Conservation (phyloP, 2,888 invertebrate species). For the Mylabris sibirica region DNA sequence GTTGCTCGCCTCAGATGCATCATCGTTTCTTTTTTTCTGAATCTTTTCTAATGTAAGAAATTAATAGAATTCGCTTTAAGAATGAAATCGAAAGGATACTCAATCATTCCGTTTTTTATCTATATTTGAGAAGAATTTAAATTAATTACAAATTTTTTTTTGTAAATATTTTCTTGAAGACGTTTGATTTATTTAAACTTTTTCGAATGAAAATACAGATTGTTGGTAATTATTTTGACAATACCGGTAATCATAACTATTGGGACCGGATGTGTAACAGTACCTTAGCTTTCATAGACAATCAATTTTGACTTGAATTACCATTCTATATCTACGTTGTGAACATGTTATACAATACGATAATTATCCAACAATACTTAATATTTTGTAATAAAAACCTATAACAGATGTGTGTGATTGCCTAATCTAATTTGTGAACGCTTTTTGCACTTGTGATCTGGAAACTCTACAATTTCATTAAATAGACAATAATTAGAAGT, state of each 20-base stretch:
- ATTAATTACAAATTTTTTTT: not conserved
- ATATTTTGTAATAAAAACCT: not conserved
- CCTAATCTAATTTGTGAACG: not conserved
- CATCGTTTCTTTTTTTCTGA: not conserved
- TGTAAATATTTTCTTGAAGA: not conserved
- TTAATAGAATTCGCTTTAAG: not conserved
- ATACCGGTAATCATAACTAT: not conserved
- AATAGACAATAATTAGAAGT: not conserved
- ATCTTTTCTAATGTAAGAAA: not conserved
- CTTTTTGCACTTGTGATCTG: not conserved
- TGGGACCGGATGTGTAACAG: not conserved
- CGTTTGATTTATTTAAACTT: no score
- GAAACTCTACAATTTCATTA: not conserved
- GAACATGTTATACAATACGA: not conserved
- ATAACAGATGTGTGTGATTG: not conserved
- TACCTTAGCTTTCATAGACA: constrained; percentile 1
- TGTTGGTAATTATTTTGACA: not conserved
- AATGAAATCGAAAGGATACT: constrained; percentile 12
- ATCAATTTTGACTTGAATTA: not conserved
- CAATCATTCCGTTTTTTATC: not conserved
- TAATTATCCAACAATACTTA: not conserved
- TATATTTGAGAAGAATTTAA: not conserved
- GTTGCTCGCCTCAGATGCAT: not conserved
- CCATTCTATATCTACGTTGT: not conserved
- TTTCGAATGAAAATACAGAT: not conserved